phyloP scores from a whole-genome alignment of 2,113 vertebrate genomes.

The Vimba vimba region DNA sequence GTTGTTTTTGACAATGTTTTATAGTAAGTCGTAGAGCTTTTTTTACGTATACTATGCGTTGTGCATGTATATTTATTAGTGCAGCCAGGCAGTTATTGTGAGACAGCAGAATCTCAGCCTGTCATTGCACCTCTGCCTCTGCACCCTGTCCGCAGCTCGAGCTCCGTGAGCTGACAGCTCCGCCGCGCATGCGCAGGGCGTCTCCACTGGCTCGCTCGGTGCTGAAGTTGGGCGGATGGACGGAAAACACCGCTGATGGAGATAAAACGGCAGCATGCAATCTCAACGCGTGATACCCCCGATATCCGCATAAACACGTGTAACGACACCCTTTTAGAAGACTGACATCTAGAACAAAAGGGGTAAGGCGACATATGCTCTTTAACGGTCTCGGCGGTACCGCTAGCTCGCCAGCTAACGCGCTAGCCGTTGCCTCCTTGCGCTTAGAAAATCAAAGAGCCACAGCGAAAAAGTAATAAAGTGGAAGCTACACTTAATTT shows the following conservation, averaged over 20 bases:
- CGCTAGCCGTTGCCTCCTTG: slow-evolving; percentile 68
- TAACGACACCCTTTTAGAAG: slow-evolving; percentile 61
- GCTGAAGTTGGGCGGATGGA: slow-evolving; percentile 86
- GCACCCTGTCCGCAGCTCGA: slow-evolving; percentile 63
- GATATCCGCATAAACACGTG: slow-evolving; percentile 57
- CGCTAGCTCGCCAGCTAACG: slow-evolving; percentile 59
- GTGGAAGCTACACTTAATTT: slow-evolving; percentile 2
- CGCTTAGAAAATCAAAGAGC: slow-evolving; percentile 53
- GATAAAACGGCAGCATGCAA: slow-evolving; percentile 71
- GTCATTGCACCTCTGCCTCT: slow-evolving; percentile 53
- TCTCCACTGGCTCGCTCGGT: slow-evolving; percentile 81
- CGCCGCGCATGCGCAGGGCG: slow-evolving; percentile 80
- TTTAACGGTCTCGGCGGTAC: slow-evolving; percentile 57
- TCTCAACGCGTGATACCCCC: slow-evolving; percentile 62
- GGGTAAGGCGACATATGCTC: slow-evolving; percentile 73
- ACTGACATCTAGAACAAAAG: slow-evolving; percentile 66
- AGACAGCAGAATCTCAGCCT: slow-evolving; percentile 41
- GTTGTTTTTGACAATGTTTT: background rate
- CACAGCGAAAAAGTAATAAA: slow-evolving; percentile 39
- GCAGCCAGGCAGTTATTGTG: slow-evolving; percentile 23
- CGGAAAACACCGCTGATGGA: slow-evolving; percentile 79
- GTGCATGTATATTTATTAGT: slow-evolving; percentile 32
- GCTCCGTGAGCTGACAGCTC: slow-evolving; percentile 61
- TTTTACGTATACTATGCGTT: background rate
- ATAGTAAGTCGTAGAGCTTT: background rate